Evolutionary conservation across 2,797 vertebrate species (phyloP).

Genomic region (Spea hammondii): DNA sequence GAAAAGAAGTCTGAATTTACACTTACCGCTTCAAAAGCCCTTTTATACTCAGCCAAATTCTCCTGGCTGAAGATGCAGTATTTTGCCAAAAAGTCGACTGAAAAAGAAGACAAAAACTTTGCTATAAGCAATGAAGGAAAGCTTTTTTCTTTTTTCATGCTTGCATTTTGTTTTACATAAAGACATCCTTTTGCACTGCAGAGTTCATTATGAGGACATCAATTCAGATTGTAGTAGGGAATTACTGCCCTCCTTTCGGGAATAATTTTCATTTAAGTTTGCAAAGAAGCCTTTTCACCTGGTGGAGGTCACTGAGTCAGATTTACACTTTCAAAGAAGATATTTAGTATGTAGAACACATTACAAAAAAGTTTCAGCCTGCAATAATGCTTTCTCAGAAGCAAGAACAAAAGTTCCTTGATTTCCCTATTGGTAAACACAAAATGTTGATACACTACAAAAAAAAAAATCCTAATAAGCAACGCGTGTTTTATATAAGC

Average conservation of each 20-base stretch:
- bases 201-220: constrained; percentile 40
- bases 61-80: constrained; percentile 87
- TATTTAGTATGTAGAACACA: constrained; percentile 62
- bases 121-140: constrained; percentile 58
- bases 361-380: constrained; percentile 26
- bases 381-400: constrained; percentile 32
- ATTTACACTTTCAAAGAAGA: constrained; percentile 58
- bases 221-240: constrained; percentile 40
- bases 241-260: constrained; percentile 50
- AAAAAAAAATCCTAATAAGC: too few species aligned
- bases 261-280: constrained; percentile 54
- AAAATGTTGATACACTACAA: too few species aligned
- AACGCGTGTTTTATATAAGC: too few species aligned
- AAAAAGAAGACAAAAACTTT: constrained; percentile 67
- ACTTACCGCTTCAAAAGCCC: constrained; percentile 89
- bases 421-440: background rate
- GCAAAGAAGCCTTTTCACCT: constrained; percentile 67
- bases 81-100: constrained; percentile 93
- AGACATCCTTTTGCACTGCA: constrained; percentile 56
- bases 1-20: constrained; percentile 75
- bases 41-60: constrained; percentile 87
- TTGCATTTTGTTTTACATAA: constrained; percentile 57
- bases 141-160: constrained; percentile 49
- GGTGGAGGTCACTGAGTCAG: constrained; percentile 63
- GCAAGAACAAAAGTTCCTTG: background rate